Evolutionary conservation across 2,888 invertebrate species (phyloP), one percentile per base, ranked within the genome.

Genomic region (Tricholauxania praeusta): DNA sequence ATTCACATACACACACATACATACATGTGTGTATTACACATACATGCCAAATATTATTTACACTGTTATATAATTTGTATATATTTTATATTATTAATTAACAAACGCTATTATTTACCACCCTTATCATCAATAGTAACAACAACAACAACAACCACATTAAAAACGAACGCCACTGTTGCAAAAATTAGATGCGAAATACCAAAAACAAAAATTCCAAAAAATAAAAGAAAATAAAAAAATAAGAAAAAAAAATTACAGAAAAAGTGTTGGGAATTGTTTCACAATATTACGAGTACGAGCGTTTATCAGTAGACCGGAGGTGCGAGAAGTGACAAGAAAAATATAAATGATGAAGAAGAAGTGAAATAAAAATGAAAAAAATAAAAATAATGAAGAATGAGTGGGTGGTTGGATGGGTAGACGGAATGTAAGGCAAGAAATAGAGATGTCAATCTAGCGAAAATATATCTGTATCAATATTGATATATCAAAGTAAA

Each of bases 261-360:
- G 28, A 60, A 60, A 60, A 19, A 28, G 74, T 74, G 74, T 74
- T 74, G 74, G 55, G 72, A 74, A 74, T 74, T 74, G 66, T 72
- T 74, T 69, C 70, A 67, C 66, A 72, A 74, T 72, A 72, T 72
- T 62, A 62, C 62, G 55, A 68, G 22, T 12, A 66, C 53, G 12
- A 28, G 52, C n/a, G 47, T 47, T 3, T 7, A 53, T 19, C 48
- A 47, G 39, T n/a, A 59, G 49, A 47, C 59, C 28, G 47, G 72
- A 60, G 72, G 72, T 69, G 72, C 66, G 72, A 70, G 72, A 74
- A 72, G 74, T 74, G 72, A 59, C 74, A 74, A 69, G 70, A 72
- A 72, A 72, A 74, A 69, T 74, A 74, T 69, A 74, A 74, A 72
- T 72, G 72, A 74, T 72, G 72, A 66, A 53, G 59, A 71, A 71